Evolutionary conservation across 1,140 invertebrate genomes (phyloP).

Genomic region (Drosophila rhopaloa): DNA sequence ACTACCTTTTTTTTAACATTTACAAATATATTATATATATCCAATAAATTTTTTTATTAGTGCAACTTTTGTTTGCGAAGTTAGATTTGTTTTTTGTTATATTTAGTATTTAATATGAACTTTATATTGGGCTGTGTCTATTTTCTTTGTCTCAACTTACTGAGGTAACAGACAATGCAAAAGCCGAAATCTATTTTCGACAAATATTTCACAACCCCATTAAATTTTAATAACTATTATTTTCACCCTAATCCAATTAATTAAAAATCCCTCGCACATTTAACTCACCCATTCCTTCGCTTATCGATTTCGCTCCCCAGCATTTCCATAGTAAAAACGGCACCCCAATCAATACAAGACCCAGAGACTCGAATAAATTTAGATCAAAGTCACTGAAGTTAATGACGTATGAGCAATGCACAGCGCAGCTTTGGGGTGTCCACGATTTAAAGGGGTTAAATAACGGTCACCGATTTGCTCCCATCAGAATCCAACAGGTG

Average conservation of each 20-base stretch:
- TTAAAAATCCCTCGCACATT: not conserved
- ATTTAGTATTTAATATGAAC: too few relatives aligned
- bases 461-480: slow-evolving; percentile 1
- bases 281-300: not conserved
- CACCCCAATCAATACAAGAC: slow-evolving; percentile 35
- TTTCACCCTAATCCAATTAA: too few relatives aligned
- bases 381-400: slow-evolving; percentile 68
- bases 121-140: too few relatives aligned
- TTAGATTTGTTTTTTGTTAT: too few relatives aligned
- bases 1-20: too few relatives aligned
- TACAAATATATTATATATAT: not conserved
- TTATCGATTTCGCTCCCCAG: slow-evolving; percentile 9
- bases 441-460: slow-evolving; percentile 31
- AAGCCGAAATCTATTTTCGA: too few relatives aligned
- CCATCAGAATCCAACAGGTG: slow-evolving; percentile 27
- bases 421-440: slow-evolving; percentile 14
- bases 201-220: too few relatives aligned
- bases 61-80: too few relatives aligned
- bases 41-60: not conserved
- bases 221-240: not conserved
- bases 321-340: slow-evolving; percentile 15
- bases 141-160: too few relatives aligned
- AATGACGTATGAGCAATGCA: slow-evolving; percentile 55
- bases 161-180: too few relatives aligned
- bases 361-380: slow-evolving; percentile 57